phyloP scores from a whole-genome alignment of 1,140 invertebrate species.

The Brachionus calyciflorus region DNA sequence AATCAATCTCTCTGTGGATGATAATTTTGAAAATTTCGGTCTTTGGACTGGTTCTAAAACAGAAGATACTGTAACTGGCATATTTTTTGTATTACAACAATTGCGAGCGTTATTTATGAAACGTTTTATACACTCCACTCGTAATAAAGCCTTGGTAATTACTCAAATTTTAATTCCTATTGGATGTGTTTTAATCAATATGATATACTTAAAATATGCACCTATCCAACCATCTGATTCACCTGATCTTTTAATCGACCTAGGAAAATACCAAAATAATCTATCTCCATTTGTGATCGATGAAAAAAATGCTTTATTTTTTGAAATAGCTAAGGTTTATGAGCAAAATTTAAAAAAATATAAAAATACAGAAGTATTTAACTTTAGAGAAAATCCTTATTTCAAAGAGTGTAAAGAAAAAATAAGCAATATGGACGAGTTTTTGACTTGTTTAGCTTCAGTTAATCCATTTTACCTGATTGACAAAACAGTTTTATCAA shows the following conservation, averaged over 20 bases:
- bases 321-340: background rate
- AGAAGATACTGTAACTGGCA: background rate
- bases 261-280: constrained; percentile 52
- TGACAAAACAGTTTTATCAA: constrained; percentile 24
- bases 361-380: background rate
- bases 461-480: background rate
- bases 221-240: constrained; percentile 54
- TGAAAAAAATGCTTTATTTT: background rate
- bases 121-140: constrained; percentile 56
- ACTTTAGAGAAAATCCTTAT: background rate
- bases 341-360: constrained; percentile 19
- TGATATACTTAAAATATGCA: constrained; percentile 52
- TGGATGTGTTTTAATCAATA: constrained; percentile 50
- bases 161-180: constrained; percentile 58
- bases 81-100: constrained; percentile 53
- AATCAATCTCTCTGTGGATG: background rate
- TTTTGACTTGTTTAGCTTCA: constrained; percentile 17
- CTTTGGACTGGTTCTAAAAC: constrained; percentile 22
- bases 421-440: background rate
- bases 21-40: constrained; percentile 10
- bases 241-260: constrained; percentile 52
- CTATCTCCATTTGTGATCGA: constrained; percentile 50
- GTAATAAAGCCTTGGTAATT: constrained; percentile 58
- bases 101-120: constrained; percentile 61
- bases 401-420: background rate